Conservation (phyloP, 2,113 vertebrate genomes). For the Pseudonaja textilis region DNA sequence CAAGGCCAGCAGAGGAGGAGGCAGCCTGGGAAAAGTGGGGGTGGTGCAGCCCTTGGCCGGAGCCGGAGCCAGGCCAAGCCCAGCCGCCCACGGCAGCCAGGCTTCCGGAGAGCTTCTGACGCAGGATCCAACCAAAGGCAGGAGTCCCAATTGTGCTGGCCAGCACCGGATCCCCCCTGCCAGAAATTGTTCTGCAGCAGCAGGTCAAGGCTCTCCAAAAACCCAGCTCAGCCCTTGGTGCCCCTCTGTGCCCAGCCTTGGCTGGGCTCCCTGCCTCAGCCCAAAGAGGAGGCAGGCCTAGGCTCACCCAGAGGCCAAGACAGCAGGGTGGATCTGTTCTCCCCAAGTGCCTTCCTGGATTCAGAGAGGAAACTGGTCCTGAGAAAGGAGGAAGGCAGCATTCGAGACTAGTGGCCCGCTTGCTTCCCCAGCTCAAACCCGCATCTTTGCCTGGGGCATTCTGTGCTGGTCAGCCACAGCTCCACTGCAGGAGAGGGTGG, state of each 20-base stretch:
- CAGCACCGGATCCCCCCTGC: neutral
- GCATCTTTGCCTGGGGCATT: neutral
- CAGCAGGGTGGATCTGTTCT: neutral
- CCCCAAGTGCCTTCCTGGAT: neutral
- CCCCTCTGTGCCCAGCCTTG: neutral
- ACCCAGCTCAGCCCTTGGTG: neutral
- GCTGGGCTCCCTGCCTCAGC: no score
- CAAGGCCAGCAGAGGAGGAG: neutral
- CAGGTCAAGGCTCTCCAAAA: neutral
- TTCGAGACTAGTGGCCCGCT: neutral
- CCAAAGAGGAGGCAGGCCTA: neutral
- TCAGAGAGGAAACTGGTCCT: neutral
- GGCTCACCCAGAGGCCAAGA: neutral
- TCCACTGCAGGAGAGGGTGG: neutral
- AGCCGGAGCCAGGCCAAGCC: neutral
- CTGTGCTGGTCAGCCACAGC: neutral
- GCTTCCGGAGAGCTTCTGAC: neutral
- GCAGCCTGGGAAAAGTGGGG: conserved; percentile 17
- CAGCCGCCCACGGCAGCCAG: neutral
- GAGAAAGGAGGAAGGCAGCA: neutral
- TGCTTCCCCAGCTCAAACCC: neutral
- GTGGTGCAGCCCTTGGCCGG: neutral
- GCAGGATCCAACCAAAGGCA: neutral
- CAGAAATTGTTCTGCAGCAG: neutral
- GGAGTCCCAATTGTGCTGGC: neutral